These are phyloP conservation scores for Amphiura filiformis DNA, from an alignment of 35 echinoderm and acorn worm species.

Conservation along the genomic window DNA sequence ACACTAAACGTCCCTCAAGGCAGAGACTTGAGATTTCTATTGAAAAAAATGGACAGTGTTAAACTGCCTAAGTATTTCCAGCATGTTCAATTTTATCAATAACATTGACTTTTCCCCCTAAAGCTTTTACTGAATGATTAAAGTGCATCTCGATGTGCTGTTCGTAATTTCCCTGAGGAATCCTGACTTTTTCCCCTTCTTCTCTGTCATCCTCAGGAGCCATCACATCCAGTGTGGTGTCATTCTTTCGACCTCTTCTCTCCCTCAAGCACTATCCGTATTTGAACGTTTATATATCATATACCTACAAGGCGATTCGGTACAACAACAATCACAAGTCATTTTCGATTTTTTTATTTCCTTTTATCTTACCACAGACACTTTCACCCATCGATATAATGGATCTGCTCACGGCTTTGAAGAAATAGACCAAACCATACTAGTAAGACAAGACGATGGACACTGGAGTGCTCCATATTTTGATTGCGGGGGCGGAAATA, in stretches of 20 bases:
- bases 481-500: conserved; percentile 94
- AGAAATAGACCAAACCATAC: conserved; percentile 43
- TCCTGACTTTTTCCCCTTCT: background rate
- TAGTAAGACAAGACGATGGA: conserved; percentile 86
- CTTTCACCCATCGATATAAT: conserved; percentile 63
- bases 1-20: no score
- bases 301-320: background rate
- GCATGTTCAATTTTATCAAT: no score
- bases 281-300: background rate
- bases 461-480: conserved; percentile 95
- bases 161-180: background rate
- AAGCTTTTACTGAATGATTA: no score
- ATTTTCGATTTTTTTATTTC: conserved; percentile 9
- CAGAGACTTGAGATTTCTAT: no score
- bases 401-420: conserved; percentile 35
- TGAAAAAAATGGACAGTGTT: no score
- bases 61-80: no score
- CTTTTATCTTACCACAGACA: conserved; percentile 48
- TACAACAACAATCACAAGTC: background rate
- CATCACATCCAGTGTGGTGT: background rate
- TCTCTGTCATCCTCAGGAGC: background rate
- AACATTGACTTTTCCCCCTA: no score
- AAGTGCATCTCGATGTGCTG: no score
- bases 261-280: background rate
- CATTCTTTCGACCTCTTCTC: background rate